Base-by-base conservation (phyloP, 1,140 invertebrate genomes). In the Meloidogyne hapla region DNA sequence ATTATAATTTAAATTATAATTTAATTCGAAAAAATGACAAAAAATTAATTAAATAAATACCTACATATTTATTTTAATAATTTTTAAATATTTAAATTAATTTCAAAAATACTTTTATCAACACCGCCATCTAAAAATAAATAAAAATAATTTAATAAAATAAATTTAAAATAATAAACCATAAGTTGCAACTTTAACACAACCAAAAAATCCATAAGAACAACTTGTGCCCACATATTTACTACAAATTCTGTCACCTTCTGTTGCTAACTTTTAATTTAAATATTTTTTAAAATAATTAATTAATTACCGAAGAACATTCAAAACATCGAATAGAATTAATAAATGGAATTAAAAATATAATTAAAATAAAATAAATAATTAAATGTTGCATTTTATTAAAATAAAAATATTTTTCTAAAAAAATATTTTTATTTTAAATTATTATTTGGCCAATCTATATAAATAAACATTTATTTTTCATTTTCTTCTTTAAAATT, bases 171-270 rank as follows among this genome's bases (percentile, higher is more conserved):
- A 42, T 73, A 15, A 33, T 40, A 45, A 61, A 75, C 64, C 64
- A 65, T 70, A 80, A 15, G 81, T 78, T n/a, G 64, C 72, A 21
- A 81, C 56, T 69, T 83, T 83, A 38, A 76, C 45, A 62, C 81
- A 82, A 18, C 81, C 81, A 56, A 82, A 82, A 38, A 82, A 79
- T 33, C 81, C 81, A 63, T 82, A 82, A 63, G 42, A 64, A 63
- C 81, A 82, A 28, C 79, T 71, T 18, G 69, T 65, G 0, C 74
- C 79, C 13, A 68, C 61, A 45, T 84, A 84, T 26, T 69, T 48
- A 45, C 67, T 45, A 63, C 77, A 84, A 26, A 25, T 45, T 48
- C 62, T 48, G n/a, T 77, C 66, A 12, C 25, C 28, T 13, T 10
- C 38, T 4, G 33, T 33, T 26, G 72, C 74, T 69, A 61, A 12